Evolutionary conservation across 30 jellyfish, hydroid and myxozoan species (phyloP).

Genomic region (Aurelia sp.): DNA sequence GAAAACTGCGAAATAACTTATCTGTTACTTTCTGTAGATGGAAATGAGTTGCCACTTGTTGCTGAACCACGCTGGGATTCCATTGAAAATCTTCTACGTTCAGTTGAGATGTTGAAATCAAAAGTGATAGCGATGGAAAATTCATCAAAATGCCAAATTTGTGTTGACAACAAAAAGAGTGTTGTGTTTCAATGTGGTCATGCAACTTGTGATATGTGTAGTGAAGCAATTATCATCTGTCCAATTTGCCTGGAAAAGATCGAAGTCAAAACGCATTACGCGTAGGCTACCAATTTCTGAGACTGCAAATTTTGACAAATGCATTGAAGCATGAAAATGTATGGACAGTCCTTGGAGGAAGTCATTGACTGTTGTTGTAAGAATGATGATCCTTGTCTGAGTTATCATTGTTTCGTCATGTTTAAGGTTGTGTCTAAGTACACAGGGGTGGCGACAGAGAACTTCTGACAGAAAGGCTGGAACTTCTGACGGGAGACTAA

Average conservation of each 20-base stretch:
- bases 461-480: too few species aligned
- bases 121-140: conserved; percentile 21
- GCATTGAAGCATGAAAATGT: too few species aligned
- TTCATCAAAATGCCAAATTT: conserved; percentile 46
- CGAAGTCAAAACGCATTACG: conserved; percentile 39
- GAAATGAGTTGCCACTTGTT: background rate
- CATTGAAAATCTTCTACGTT: background rate
- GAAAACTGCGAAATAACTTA: background rate
- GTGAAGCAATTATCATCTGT: conserved; percentile 63
- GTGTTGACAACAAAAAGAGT: conserved; percentile 50
- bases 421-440: too few species aligned
- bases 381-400: too few species aligned
- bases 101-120: conserved; percentile 14
- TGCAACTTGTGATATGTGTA: conserved; percentile 73
- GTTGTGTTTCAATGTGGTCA: conserved; percentile 75
- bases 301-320: too few species aligned
- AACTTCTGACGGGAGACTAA: too few species aligned
- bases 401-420: too few species aligned
- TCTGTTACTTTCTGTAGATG: background rate
- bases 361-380: too few species aligned
- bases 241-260: conserved; percentile 66
- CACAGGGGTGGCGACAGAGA: too few species aligned
- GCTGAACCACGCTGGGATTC: background rate
- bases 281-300: too few species aligned
- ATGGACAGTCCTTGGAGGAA: too few species aligned